phyloP scores from a whole-genome alignment of 2,888 invertebrate genomes.

The Bugula neritina region DNA sequence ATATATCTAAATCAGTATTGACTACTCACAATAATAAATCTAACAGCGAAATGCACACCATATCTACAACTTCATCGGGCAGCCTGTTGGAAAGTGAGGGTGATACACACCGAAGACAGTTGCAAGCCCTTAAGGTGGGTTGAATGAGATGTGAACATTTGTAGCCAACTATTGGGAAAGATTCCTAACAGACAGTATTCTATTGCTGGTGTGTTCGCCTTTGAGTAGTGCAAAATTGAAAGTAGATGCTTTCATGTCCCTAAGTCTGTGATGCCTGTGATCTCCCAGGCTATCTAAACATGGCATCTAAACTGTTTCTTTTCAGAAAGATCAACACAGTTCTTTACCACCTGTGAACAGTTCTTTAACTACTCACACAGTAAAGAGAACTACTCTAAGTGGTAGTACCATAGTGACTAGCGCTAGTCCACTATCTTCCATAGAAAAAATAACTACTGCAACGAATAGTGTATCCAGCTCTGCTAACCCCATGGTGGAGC shows the following conservation, averaged over 20 bases:
- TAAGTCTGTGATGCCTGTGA: no score
- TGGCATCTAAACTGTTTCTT: not conserved
- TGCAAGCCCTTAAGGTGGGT: conserved; percentile 24
- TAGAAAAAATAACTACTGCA: not conserved
- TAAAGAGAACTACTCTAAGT: not conserved
- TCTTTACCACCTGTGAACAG: not conserved
- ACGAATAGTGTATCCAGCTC: not conserved
- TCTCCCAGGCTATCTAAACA: no score
- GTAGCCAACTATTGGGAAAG: no score
- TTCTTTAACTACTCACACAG: not conserved
- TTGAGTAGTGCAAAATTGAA: no score
- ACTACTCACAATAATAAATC: not conserved
- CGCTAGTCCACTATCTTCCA: not conserved
- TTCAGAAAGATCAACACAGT: not conserved
- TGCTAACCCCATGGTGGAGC: not conserved
- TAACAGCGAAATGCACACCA: not conserved
- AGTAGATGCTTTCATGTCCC: no score
- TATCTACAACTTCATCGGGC: no score
- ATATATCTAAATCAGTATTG: not conserved
- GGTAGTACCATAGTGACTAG: not conserved
- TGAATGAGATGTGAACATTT: not conserved
- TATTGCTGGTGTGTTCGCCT: no score
- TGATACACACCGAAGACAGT: conserved; percentile 4
- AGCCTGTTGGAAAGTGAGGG: no score
- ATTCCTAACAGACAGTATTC: no score